Base-by-base conservation (phyloP, 2,113 vertebrate species). In the Mirza zaza region DNA sequence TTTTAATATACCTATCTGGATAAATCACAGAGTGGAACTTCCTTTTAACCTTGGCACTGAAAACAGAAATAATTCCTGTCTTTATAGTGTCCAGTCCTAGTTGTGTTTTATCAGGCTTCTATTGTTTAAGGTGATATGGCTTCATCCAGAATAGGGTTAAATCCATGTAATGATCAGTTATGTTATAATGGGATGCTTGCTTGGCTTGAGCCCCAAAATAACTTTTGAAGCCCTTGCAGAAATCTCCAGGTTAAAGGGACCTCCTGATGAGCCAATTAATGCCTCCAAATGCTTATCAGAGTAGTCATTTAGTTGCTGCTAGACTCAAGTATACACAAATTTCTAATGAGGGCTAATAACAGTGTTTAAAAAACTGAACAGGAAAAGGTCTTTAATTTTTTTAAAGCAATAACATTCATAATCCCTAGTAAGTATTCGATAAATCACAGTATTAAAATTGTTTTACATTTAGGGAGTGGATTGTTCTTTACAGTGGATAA, bases 121-220 rank as follows among this genome's bases (percentile, higher is more conserved):
- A 5, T 48, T 91, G 18, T 79, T 91, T 25, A 52, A 68, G 77
- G 79, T 52, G 32, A 36, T 82, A 39, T 25, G 13, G 23, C 20
- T 68, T 68, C 14, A 70, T 84, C 27, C 27, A 20, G 39, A 45
- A 20, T 91, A 36, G 36, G 42, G 34, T 42, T 70, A 84, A 77
- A 91, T 71, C 39, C 61, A 52, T 7, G 5, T 93, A 81, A 88
- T 91, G 63, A 81, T 90, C 10, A 68, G 42, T 88, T 76, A 12
- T 90, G 39, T 73, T 90, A 85, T 90, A 90, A 92, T 79, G 61
- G 90, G n/a, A 84, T 77, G 36, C 23, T 65, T 97, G 87, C 23
- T 65, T 97, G 90, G 70, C 75, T 67, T 65, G 65, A 91, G 75
- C 27, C 57, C 86, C 48, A 20, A 85, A 73, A 76, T 15, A 80